Evolutionary conservation across 64 coral and sea anemone species (phyloP), one percentile per base, ranked within the genome.

Genomic region (Platygyra sinensis): DNA sequence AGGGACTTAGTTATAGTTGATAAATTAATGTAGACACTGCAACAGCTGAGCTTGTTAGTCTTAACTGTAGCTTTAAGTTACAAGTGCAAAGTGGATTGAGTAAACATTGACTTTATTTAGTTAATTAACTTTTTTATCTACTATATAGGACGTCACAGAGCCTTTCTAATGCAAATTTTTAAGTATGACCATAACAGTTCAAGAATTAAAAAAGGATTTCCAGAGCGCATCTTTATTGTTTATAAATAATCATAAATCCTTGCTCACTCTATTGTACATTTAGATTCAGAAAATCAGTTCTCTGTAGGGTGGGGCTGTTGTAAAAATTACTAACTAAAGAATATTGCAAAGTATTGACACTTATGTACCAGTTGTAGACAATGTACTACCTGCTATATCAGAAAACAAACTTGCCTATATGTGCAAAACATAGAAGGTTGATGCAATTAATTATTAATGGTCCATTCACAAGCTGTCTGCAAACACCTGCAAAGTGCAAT

Each of bases 381-480:
- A 85, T 85, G 11, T 50, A 10, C 33, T 63, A 85, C 81, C 81
- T 85, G 81, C 67, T 85, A 51, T 15, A 69, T 49, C 50, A 24
- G 29, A 36, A 71, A 71, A 42, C 61, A 49, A 85, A 12, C 38
- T 46, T 16, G 20, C 24, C 38, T 83, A 8, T 67, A 85, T 72
- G 62, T 85, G 81, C 63, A 85, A 85, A 85, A 85, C 24, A 27
- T 19, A 3, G 36, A 18, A 46, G 60, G 20, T 28, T 49, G 64
- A 51, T 85, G 74, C 75, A 78, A 50, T 89, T 89, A 89, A 67
- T 85, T 50, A 85, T 85, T 85, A 29, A 85, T 50, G 27, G 4
- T 22, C 52, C 57, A 57, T 80, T 22, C 52, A 80, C 25, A 15
- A 29, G 54, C 78, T 61, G 78, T 61, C 78, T 60, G 57, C 27